phyloP scores from a whole-genome alignment of 92 coral and sea anemone genomes.

The Porites lobata region DNA sequence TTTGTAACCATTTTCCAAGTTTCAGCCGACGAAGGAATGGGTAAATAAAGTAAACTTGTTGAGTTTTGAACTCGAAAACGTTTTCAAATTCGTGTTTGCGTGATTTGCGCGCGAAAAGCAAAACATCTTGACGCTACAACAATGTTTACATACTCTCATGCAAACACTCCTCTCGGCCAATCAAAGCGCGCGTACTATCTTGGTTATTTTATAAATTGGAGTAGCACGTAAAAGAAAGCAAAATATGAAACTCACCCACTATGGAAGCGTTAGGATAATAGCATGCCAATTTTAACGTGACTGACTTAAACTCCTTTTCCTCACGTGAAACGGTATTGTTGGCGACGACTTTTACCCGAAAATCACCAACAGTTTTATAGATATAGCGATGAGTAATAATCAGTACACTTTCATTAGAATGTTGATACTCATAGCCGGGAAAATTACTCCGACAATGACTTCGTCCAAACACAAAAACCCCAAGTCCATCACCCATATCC shows the following conservation, averaged over 20 bases:
- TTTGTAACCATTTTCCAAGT: no score
- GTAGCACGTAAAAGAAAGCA: neutral
- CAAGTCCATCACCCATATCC: slow-evolving; percentile 72
- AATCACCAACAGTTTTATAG: slow-evolving; percentile 60
- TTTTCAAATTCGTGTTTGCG: no score
- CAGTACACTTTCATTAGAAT: neutral
- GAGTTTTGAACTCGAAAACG: no score
- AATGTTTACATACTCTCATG: no score
- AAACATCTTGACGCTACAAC: no score
- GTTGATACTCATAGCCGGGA: neutral
- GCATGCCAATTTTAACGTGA: slow-evolving; percentile 58
- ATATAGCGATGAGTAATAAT: slow-evolving; percentile 45
- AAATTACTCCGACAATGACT: slow-evolving; percentile 30
- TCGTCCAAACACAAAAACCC: slow-evolving; percentile 69
- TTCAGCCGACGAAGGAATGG: no score
- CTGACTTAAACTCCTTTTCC: slow-evolving; percentile 57
- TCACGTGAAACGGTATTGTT: slow-evolving; percentile 75
- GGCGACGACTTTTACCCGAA: slow-evolving; percentile 75
- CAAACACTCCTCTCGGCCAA: no score
- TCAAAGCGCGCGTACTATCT: no score
- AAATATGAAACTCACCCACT: slow-evolving; percentile 62
- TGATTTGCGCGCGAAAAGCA: no score
- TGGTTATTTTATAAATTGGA: no score
- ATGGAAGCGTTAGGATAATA: slow-evolving; percentile 77
- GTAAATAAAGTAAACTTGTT: no score